Evolutionary conservation across 2,888 invertebrate genomes (phyloP), one percentile per base, ranked within the genome.

Genomic region (Leptopilina myrica): DNA sequence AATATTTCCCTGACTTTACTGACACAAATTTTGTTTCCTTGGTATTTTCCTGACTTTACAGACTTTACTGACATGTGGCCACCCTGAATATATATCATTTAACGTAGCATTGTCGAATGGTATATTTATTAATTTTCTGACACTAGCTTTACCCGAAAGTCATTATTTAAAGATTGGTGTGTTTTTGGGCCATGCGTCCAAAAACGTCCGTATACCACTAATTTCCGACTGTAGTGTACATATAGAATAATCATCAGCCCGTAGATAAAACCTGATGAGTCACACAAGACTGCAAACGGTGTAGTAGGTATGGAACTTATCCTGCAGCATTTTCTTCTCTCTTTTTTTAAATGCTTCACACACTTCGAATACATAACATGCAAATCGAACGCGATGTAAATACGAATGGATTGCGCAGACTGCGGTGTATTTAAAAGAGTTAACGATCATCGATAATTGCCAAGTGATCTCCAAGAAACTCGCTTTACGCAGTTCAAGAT

Each of bases 331-430:
- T 14, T 73, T 56, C 33, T 73, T 69, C 20, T 26, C n/a, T 33
- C 5, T 56, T 62, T 20, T 20, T 62, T 20, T 20, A 9, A 26
- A 56, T 26, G 53, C 53, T 26, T n/a, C 15, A 56, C 49, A 69
- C n/a, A n/a, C 53, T 53, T 26, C 26, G 56, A 56, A 73, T 73
- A 73, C 73, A 73, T 73, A 73, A 73, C 56, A 73, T 73, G 73
- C 73, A 73, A 73, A 73, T 73, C 73, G 56, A 73, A 73, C 56
- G 73, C 73, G 56, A 73, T 73, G 56, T 73, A 73, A 73, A 73
- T 73, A 73, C 73, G 33, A 73, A 73, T 73, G 73, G 11, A 73
- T 73, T 73, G 73, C 33, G 33, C 53, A 33, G 73, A 56, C 53
- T n/a, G 73, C 73, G 73, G 53, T 73, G 73, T 73, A 73, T 73